A percentile compares a stretch with the other conserved stretches of the same genome.
Conservation (phyloP, 53 echinoderm and acorn worm species). For the Mesocentrotus franciscanus region DNA sequence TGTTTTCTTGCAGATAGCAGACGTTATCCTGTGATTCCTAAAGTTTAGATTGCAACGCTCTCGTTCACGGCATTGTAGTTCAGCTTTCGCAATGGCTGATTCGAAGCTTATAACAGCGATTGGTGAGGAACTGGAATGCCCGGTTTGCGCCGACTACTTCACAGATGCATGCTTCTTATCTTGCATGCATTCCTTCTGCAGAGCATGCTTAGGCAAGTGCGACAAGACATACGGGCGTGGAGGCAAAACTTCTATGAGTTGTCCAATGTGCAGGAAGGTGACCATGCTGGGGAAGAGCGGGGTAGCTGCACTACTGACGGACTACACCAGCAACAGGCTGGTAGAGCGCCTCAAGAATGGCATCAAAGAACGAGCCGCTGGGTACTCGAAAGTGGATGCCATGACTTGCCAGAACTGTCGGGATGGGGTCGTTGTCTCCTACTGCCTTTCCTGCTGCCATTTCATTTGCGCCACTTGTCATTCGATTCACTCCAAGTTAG, state of each 20-base stretch:
- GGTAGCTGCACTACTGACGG: slow-evolving; percentile 7
- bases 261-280: slow-evolving; percentile 45
- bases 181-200: slow-evolving; percentile 61
- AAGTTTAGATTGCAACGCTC: background rate
- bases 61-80: background rate
- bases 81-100: slow-evolving; percentile 37
- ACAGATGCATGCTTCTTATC: slow-evolving; percentile 48
- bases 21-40: background rate
- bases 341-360: slow-evolving; percentile 21
- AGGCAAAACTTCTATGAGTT: slow-evolving; percentile 36
- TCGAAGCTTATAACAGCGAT: slow-evolving; percentile 51
- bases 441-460: slow-evolving; percentile 49
- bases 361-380: slow-evolving; percentile 29
- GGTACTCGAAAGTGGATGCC: background rate
- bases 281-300: slow-evolving; percentile 20
- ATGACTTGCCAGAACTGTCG: slow-evolving; percentile 56
- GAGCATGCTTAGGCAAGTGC: slow-evolving; percentile 39
- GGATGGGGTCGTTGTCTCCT: slow-evolving; percentile 31
- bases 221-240: slow-evolving; percentile 49
- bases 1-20: background rate
- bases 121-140: slow-evolving; percentile 57
- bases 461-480: slow-evolving; percentile 48
- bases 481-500: slow-evolving; percentile 51
- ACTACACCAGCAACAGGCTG: slow-evolving; percentile 56
- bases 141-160: slow-evolving; percentile 59